A percentile compares a stretch with the other conserved stretches of the same genome.
These are phyloP conservation scores for Dicyrtoma fusca DNA, from an alignment of 2,888 invertebrate genomes.

Conservation along the genomic window DNA sequence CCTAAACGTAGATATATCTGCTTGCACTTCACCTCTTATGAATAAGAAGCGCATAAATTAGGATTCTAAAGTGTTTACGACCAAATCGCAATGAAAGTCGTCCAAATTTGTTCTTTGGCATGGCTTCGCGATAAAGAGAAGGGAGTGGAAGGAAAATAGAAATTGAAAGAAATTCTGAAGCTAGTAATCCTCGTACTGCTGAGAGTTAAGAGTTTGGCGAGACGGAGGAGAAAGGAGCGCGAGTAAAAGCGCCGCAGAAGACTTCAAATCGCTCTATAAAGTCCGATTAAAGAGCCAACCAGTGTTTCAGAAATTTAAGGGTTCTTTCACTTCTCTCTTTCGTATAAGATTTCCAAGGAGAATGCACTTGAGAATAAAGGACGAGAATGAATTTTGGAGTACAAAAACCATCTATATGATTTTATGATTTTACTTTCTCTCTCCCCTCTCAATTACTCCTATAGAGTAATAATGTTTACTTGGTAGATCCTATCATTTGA, in stretches of 20 bases:
- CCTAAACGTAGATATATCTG: too few species aligned
- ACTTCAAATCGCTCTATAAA: slow-evolving; percentile 47
- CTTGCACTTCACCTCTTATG: not conserved
- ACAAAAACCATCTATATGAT: slow-evolving; percentile 19
- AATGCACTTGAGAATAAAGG: too few species aligned
- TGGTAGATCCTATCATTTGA: too few species aligned
- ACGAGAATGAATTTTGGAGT: too few species aligned
- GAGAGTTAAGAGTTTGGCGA: slow-evolving; percentile 14
- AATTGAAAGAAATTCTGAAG: not conserved
- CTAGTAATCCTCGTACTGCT: not conserved
- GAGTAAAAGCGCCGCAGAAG: slow-evolving; percentile 33
- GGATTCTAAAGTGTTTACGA: slow-evolving; percentile 43
- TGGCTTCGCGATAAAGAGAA: not conserved
- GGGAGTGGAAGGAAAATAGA: not conserved
- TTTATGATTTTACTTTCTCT: too few species aligned
- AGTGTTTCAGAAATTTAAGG: not conserved
- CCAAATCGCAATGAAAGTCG: slow-evolving; percentile 33
- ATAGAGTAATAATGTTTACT: too few species aligned
- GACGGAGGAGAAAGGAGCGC: not conserved
- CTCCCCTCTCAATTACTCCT: too few species aligned
- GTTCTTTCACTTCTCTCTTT: not conserved
- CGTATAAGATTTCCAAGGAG: too few species aligned
- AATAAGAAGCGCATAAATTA: slow-evolving; percentile 42
- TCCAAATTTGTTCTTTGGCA: too few species aligned
- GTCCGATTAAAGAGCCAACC: slow-evolving; percentile 45